Conservation (phyloP, 2,797 vertebrate species). For the Myoxocephalus aenaeus region DNA sequence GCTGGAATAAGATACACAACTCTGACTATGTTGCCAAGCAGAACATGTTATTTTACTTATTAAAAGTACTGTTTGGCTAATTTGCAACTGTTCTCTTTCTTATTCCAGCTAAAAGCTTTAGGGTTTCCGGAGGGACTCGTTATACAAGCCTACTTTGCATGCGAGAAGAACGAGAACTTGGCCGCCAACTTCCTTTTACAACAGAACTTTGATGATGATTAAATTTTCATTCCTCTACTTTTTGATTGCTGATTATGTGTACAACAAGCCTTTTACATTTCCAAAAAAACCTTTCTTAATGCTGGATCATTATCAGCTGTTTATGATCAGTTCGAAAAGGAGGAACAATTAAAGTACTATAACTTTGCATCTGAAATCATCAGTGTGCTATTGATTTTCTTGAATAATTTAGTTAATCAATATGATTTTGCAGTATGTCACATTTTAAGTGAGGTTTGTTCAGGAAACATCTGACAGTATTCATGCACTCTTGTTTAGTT, state of each 20-base stretch:
- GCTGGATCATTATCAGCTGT: slow-evolving; percentile 81
- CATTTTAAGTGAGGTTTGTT: slow-evolving; percentile 7
- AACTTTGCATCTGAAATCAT: slow-evolving; percentile 82
- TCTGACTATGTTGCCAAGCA: neutral
- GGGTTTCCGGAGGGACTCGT: slow-evolving; percentile 99
- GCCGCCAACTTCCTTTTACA: slow-evolving; percentile 99
- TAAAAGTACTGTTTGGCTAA: slow-evolving; percentile 25
- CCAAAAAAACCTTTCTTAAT: slow-evolving; percentile 70
- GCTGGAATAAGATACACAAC: neutral
- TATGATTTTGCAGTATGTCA: slow-evolving; percentile 10
- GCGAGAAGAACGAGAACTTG: slow-evolving; percentile 99
- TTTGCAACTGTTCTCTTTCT: slow-evolving; percentile 25
- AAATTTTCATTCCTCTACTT: slow-evolving; percentile 79
- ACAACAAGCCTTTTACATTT: slow-evolving; percentile 82
- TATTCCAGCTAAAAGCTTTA: slow-evolving; percentile 93
- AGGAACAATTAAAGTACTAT: slow-evolving; percentile 78
- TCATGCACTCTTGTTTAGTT: slow-evolving; percentile 48
- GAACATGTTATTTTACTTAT: neutral
- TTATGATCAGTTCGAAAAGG: slow-evolving; percentile 80
- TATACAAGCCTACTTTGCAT: slow-evolving; percentile 98
- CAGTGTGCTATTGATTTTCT: slow-evolving; percentile 64
- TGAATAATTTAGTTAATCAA: slow-evolving; percentile 28
- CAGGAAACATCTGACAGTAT: slow-evolving; percentile 24
- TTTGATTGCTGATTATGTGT: slow-evolving; percentile 78
- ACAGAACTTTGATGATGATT: slow-evolving; percentile 98